Base-by-base conservation (phyloP, 2,888 invertebrate genomes). In the Drosophila helvetica region DNA sequence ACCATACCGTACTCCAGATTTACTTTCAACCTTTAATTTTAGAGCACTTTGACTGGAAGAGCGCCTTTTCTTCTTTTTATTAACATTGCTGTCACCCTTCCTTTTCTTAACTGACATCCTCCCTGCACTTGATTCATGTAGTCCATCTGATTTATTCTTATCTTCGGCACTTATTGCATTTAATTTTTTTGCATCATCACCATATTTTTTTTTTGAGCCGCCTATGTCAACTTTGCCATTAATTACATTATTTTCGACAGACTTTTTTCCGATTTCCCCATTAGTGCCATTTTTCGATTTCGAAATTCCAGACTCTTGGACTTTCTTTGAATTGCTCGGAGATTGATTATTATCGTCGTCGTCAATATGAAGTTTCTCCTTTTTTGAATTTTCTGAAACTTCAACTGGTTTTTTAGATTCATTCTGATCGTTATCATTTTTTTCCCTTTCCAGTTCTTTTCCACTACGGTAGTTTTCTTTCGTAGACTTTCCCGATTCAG, bases 1-100 rank as follows among this genome's bases (percentile, higher is more conserved):
- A 51, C 18, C 62, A 6, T 56, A 60, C 27, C 56, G 56, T 1
- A n/a, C 10, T 25, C 52, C 53, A 17, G 61, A 52, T 7, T 38
- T 38, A 7, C 38, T 38, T n/a, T 38, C 38, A 2, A n/a, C 38
- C 15, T 38, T 38, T 38, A 12, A n/a, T 6, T 12, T 38, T 2
- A 6, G 7, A n/a, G n/a, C 38, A 6, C 38, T 38, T 38, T 38
- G 38, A 15, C 38, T n/a, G n/a, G 38, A 38, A 38, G 38, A n/a
- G 38, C 38, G 38, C n/a, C 7, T n/a, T 7, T 38, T 38, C 6
- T 38, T 38, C 6, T 38, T 7, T 15, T 38, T 15, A n/a, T 38
- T 15, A n/a, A 38, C 4, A n/a, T n/a, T 38, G 38, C n/a, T 38
- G 10, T 33, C 17, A 18, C 12, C 19, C 18, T 42, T 48, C 12